A percentile compares a stretch with the other conserved stretches of the same genome.
Conservation (phyloP, 2,888 invertebrate species). For the Vannuccia rotundouncinata region DNA sequence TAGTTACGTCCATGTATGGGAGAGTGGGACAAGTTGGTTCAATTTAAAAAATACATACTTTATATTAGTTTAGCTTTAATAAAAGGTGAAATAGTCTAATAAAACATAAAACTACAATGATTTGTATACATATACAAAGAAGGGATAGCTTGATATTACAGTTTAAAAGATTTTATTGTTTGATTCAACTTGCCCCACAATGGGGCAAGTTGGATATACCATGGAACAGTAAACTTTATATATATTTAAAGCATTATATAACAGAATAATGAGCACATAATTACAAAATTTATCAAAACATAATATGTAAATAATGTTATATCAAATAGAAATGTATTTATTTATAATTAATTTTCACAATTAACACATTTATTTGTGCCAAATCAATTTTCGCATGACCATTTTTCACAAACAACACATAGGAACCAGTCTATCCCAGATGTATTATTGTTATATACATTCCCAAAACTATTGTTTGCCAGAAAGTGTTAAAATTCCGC, state of each 20-base stretch:
- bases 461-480: too few species aligned
- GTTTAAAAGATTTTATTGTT: conserved; percentile 26
- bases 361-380: conserved; percentile 26
- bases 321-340: conserved; percentile 14
- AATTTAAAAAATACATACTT: conserved; percentile 23
- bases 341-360: conserved; percentile 26
- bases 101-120: conserved; percentile 22
- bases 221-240: conserved; percentile 23
- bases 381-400: conserved; percentile 14
- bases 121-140: not conserved
- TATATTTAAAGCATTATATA: conserved; percentile 22
- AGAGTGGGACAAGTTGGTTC: conserved; percentile 9
- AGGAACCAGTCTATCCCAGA: conserved; percentile 19
- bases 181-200: conserved; percentile 21
- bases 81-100: conserved; percentile 6
- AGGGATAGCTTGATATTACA: conserved; percentile 3
- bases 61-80: conserved; percentile 23
- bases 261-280: conserved; percentile 16
- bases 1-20: too few species aligned
- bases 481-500: too few species aligned
- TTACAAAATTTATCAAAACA: conserved; percentile 21
- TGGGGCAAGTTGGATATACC: conserved; percentile 19
- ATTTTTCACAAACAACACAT: conserved; percentile 13
- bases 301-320: conserved; percentile 22
- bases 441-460: too few species aligned